Evolutionary conservation across 2,888 invertebrate genomes (phyloP).

Genomic region (Drosophila austrosaltans): DNA sequence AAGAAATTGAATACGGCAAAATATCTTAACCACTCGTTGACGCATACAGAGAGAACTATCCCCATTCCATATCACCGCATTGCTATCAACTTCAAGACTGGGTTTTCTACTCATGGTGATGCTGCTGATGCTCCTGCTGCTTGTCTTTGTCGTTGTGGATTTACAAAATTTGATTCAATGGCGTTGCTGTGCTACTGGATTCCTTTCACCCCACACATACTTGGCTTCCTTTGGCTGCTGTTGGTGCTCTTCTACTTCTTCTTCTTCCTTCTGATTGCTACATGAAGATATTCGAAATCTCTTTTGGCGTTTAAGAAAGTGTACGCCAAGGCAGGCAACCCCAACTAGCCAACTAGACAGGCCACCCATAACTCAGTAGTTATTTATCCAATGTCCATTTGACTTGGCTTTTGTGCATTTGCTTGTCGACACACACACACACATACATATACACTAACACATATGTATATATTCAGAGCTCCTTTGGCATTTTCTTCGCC

Average conservation of each 20-base stretch:
- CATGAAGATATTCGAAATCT: constrained; percentile 75
- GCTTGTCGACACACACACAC: constrained; percentile 33
- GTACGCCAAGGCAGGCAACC: constrained; percentile 35
- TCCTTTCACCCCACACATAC: constrained; percentile 2
- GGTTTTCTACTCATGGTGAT: neutral
- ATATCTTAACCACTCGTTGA: constrained; percentile 76
- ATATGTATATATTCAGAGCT: constrained; percentile 14
- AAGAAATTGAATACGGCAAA: constrained; percentile 76
- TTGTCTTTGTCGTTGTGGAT: constrained; percentile 68
- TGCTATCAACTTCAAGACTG: constrained; percentile 21
- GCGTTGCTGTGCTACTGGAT: constrained; percentile 30
- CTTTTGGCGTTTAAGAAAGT: constrained; percentile 44
- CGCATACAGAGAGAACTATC: constrained; percentile 53
- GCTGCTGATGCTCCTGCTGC: constrained; percentile 11
- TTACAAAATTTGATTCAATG: constrained; percentile 70
- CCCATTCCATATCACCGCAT: constrained; percentile 26
- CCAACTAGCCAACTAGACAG: constrained; percentile 52
- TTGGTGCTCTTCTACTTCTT: neutral
- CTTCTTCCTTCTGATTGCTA: constrained; percentile 61
- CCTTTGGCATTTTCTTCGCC: constrained; percentile 36
- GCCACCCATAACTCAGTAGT: constrained; percentile 70
- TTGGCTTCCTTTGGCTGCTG: constrained; percentile 13
- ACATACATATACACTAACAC: neutral
- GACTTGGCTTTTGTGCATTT: constrained; percentile 64
- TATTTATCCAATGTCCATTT: constrained; percentile 76